phyloP scores from a whole-genome alignment of 2,113 vertebrate genomes.

The Heterocephalus glaber region DNA sequence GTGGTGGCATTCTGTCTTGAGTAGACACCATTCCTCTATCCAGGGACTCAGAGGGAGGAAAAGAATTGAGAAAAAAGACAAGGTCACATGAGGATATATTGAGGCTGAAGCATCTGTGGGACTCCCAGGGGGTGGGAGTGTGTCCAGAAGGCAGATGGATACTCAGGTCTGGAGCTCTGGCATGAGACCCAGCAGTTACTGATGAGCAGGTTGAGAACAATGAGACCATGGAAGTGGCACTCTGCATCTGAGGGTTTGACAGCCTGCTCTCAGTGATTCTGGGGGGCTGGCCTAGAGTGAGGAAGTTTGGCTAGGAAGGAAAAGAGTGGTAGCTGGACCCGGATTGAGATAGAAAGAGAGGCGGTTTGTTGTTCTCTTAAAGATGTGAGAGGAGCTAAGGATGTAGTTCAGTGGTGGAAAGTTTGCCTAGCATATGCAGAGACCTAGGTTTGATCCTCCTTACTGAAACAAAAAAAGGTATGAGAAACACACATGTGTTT shows the following conservation, averaged over 20 bases:
- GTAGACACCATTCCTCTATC: neutral
- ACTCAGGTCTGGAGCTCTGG: constrained; percentile 16
- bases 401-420: neutral
- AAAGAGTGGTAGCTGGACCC: constrained; percentile 13
- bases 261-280: neutral
- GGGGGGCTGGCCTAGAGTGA: neutral
- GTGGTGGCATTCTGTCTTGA: neutral
- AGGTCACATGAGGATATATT: constrained; percentile 20
- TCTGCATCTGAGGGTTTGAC: constrained; percentile 14
- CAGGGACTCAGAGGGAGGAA: neutral
- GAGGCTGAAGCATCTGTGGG: constrained; percentile 56
- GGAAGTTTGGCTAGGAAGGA: constrained; percentile 51
- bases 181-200: constrained; percentile 37
- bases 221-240: neutral
- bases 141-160: constrained; percentile 66
- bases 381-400: neutral
- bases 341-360: neutral
- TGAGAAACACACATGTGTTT: neutral
- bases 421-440: neutral
- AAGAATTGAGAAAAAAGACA: constrained; percentile 36
- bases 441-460: neutral
- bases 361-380: neutral
- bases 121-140: constrained; percentile 37
- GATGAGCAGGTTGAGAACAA: constrained; percentile 18
- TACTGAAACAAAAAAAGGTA: neutral